A percentile compares a stretch with the other conserved stretches of the same genome.
Conservation (phyloP, 2,888 invertebrate genomes). For the Nephrotoma guestfalica region DNA sequence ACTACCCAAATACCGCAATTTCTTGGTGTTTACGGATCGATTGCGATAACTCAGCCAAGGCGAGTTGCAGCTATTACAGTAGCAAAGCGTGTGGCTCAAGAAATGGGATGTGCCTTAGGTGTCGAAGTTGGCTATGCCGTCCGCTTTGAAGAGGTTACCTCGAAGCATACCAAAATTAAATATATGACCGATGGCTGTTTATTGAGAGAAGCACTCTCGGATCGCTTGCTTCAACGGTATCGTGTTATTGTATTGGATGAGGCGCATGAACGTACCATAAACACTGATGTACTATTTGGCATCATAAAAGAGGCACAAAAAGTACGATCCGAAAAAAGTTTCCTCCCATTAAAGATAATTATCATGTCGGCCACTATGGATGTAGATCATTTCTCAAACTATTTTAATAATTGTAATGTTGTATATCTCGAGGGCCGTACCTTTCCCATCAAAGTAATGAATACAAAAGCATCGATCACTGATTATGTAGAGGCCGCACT, state of each 20-base stretch:
- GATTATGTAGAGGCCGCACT: slow-evolving; percentile 76
- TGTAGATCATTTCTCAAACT: slow-evolving; percentile 79
- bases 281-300: slow-evolving; percentile 87
- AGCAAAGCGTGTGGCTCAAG: slow-evolving; percentile 81
- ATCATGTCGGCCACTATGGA: slow-evolving; percentile 96
- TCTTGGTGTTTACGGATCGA: slow-evolving; percentile 49
- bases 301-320: slow-evolving; percentile 79
- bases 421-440: slow-evolving; percentile 84
- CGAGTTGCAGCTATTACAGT: slow-evolving; percentile 89
- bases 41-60: slow-evolving; percentile 83
- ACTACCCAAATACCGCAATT: slow-evolving; percentile 94
- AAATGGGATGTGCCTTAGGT: slow-evolving; percentile 61
- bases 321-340: slow-evolving; percentile 44
- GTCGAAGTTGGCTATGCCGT: slow-evolving; percentile 63
- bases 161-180: slow-evolving; percentile 67
- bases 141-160: slow-evolving; percentile 81
- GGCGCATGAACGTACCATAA: slow-evolving; percentile 88
- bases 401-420: slow-evolving; percentile 75
- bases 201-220: slow-evolving; percentile 74
- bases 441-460: slow-evolving; percentile 61
- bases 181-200: slow-evolving; percentile 93
- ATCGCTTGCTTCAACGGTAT: slow-evolving; percentile 61
- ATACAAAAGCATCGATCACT: slow-evolving; percentile 53
- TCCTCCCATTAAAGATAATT: slow-evolving; percentile 57
- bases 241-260: slow-evolving; percentile 80